Conservation (phyloP, 92 coral and sea anemone genomes). For the Phenganax marumi region DNA sequence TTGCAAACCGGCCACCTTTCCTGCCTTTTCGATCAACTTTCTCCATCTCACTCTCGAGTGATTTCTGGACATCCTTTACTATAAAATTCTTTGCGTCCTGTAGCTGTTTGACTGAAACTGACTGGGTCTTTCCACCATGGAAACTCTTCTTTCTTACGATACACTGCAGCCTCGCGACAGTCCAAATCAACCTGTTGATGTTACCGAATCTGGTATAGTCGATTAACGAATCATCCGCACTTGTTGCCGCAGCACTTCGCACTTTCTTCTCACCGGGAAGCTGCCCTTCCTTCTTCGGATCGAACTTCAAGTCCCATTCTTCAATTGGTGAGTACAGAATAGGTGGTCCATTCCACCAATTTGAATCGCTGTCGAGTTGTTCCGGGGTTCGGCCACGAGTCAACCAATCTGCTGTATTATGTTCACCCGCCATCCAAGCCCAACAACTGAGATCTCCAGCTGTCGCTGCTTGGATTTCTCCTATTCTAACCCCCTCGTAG, state of each 20-base stretch:
- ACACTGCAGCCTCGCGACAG: conserved; percentile 53
- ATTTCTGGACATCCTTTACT: too few relatives aligned
- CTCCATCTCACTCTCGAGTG: too few relatives aligned
- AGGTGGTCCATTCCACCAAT: conserved; percentile 62
- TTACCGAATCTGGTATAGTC: conserved; percentile 48
- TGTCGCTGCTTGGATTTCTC: conserved; percentile 58
- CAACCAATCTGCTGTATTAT: conserved; percentile 66
- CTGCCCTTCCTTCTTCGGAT: conserved; percentile 47
- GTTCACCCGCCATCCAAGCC: conserved; percentile 60
- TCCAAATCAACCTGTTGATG: conserved; percentile 50
- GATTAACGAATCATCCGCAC: not conserved
- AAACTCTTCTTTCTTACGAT: conserved; percentile 31
- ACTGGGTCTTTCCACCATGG: too few relatives aligned
- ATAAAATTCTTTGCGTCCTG: too few relatives aligned
- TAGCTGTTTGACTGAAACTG: too few relatives aligned
- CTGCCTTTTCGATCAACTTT: conserved; percentile 7
- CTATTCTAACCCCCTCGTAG: too few relatives aligned
- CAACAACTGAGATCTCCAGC: conserved; percentile 61
- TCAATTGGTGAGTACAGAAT: conserved; percentile 43
- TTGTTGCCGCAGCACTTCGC: not conserved
- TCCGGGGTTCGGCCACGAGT: conserved; percentile 60
- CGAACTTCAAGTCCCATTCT: conserved; percentile 60
- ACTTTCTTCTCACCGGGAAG: conserved; percentile 65
- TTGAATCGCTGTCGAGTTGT: conserved; percentile 45
- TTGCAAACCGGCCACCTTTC: conserved; percentile 8